Evolutionary conservation across 1,140 invertebrate species (phyloP).

Genomic region (Steinernema feltiae): DNA sequence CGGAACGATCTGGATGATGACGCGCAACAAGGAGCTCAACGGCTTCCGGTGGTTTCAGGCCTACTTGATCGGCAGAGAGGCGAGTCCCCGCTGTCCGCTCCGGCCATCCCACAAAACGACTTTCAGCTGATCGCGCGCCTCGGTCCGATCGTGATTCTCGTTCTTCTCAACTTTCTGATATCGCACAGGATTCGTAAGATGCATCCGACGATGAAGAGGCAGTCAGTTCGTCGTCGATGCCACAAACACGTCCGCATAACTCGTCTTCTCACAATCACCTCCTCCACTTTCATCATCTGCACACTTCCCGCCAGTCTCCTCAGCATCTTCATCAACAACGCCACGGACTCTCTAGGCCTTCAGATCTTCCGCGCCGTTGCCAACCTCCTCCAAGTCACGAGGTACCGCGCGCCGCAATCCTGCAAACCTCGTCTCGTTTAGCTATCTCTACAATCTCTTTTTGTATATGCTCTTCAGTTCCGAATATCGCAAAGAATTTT

Average conservation of each 20-base stretch:
- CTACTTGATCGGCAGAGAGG: conserved; percentile 45
- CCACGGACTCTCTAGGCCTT: conserved; percentile 31
- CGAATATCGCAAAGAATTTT: conserved; percentile 38
- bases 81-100: conserved; percentile 12
- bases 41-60: conserved; percentile 32
- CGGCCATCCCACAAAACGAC: not conserved
- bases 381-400: conserved; percentile 51
- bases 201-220: conserved; percentile 12
- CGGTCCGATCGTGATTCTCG: conserved; percentile 46
- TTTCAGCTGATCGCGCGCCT: conserved; percentile 48
- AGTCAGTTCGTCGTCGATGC: not conserved
- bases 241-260: conserved; percentile 35
- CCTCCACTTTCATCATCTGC: conserved; percentile 50
- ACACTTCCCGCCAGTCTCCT: conserved; percentile 44
- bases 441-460: conserved; percentile 52
- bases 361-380: conserved; percentile 52
- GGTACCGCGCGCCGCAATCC: conserved; percentile 17
- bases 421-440: conserved; percentile 21
- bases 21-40: conserved; percentile 21
- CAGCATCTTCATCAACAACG: conserved; percentile 37
- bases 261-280: conserved; percentile 49
- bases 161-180: conserved; percentile 47
- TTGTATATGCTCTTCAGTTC: conserved; percentile 44
- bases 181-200: conserved; percentile 33
- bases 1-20: conserved; percentile 25